Base-by-base conservation (phyloP, 2,888 invertebrate species). In the Agrochola circellaris region DNA sequence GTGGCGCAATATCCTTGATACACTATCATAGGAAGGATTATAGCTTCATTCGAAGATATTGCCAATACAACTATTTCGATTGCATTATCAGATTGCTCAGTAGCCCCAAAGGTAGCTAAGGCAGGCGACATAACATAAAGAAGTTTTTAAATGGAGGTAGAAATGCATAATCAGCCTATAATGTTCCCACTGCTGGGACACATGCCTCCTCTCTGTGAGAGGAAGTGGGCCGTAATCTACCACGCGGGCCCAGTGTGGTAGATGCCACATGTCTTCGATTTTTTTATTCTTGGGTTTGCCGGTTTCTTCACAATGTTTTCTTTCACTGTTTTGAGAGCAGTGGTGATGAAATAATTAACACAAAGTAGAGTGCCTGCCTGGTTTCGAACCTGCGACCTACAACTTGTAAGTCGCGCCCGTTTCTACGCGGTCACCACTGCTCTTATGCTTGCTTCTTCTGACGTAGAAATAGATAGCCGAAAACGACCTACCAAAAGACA, bases 1-100 rank as follows among this genome's bases (percentile, higher is more conserved):
- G 80, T 92, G 90, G 90, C 89, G 93, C 93, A 93, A 95, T 91
- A 93, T 95, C 93, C 94, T 93, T 90, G 89, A 93, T 91, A 84
- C n/a, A 61, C 58, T 51, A 48, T 80, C 54, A n/a, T 34, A 45
- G n/a, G 60, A n/a, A 60, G 23, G 38, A 54, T n/a, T 34, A 2
- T 68, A 75, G 42, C 26, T 20, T 45, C n/a, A 61, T 9, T 69
- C 20, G 65, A 60, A 26, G 65, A 69, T 30, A 26, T 4, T 56
- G 61, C 15, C 15, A 30, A 23, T 26, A 60, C 9, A 20, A 34
- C n/a, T 9, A 30, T 26, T 30, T 56, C 20, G 26, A 34, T 42
- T 75, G 51, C 26, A 9, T 30, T 74, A 23, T 13, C 38, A 2
- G 8, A 73, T 4, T 38, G 26, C 6, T 48, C 26, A 51, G n/a